A percentile compares a stretch with the other conserved stretches of the same genome.
phyloP scores from a whole-genome alignment of 1,140 invertebrate genomes.

The Nylanderia fulva region DNA sequence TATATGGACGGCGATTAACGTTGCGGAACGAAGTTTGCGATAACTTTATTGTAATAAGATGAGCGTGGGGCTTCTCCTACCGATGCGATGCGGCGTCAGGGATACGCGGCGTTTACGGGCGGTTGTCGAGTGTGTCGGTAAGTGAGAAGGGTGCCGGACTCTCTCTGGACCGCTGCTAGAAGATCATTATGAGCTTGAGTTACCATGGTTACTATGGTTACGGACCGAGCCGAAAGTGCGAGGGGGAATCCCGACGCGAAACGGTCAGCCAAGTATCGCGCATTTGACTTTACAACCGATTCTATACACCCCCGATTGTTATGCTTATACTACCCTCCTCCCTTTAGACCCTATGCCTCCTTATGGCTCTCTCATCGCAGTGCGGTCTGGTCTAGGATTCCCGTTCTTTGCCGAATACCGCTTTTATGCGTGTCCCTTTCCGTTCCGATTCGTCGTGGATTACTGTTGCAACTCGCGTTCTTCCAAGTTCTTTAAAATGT shows the following conservation, averaged over 20 bases:
- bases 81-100: slow-evolving; percentile 61
- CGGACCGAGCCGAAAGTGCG: slow-evolving; percentile 78
- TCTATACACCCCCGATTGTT: slow-evolving; percentile 79
- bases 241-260: slow-evolving; percentile 76
- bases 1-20: slow-evolving; percentile 70
- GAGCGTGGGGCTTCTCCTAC: slow-evolving; percentile 67
- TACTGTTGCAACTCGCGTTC: slow-evolving; percentile 34
- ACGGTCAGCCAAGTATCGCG: slow-evolving; percentile 83
- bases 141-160: slow-evolving; percentile 83
- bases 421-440: slow-evolving; percentile 38
- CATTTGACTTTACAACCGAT: slow-evolving; percentile 84
- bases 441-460: slow-evolving; percentile 39
- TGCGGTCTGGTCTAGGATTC: slow-evolving; percentile 31
- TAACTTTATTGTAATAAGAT: slow-evolving; percentile 84
- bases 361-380: background rate
- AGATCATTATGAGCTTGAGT: slow-evolving; percentile 86
- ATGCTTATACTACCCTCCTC: slow-evolving; percentile 75
- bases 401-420: slow-evolving; percentile 40
- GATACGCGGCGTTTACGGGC: slow-evolving; percentile 75
- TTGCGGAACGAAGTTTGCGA: slow-evolving; percentile 81
- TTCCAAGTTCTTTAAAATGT: slow-evolving; percentile 18
- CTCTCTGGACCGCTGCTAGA: slow-evolving; percentile 77
- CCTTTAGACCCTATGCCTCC: background rate
- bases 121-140: slow-evolving; percentile 81
- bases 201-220: slow-evolving; percentile 85